A percentile compares a stretch with the other conserved stretches of the same genome.
phyloP scores from a whole-genome alignment of 2,797 vertebrate species.

The Pteronotus mesoamericanus region DNA sequence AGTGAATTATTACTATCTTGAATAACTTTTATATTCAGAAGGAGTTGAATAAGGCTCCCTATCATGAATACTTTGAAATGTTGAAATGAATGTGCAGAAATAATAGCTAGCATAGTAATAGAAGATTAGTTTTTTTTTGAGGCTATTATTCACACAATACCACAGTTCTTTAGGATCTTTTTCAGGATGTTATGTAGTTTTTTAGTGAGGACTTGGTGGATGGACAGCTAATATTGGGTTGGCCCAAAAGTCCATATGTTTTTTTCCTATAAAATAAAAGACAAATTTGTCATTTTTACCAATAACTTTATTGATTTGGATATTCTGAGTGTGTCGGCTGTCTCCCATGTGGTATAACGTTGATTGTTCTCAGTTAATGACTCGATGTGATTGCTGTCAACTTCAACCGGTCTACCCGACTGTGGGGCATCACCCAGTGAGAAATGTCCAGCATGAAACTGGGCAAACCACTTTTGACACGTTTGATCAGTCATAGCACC shows the following conservation, averaged over 20 bases:
- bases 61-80: not conserved
- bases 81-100: constrained; percentile 21
- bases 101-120: not conserved
- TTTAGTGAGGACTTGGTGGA: not conserved
- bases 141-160: not conserved
- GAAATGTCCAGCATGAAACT: not conserved
- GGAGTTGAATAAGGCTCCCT: not conserved
- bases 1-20: not conserved
- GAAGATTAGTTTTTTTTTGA: not conserved
- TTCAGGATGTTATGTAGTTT: not conserved
- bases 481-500: not conserved
- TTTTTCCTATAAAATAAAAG: not conserved
- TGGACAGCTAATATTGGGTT: not conserved
- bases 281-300: too few relatives aligned
- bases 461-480: not conserved
- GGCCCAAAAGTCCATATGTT: not conserved
- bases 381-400: not conserved
- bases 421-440: not conserved
- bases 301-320: too few relatives aligned
- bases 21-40: constrained; percentile 14
- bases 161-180: not conserved
- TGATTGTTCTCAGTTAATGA: not conserved
- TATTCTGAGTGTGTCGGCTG: not conserved
- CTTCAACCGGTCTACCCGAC: not conserved
- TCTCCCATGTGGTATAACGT: not conserved